Conservation (phyloP, 2,888 invertebrate genomes). For the Tinea trinotella region DNA sequence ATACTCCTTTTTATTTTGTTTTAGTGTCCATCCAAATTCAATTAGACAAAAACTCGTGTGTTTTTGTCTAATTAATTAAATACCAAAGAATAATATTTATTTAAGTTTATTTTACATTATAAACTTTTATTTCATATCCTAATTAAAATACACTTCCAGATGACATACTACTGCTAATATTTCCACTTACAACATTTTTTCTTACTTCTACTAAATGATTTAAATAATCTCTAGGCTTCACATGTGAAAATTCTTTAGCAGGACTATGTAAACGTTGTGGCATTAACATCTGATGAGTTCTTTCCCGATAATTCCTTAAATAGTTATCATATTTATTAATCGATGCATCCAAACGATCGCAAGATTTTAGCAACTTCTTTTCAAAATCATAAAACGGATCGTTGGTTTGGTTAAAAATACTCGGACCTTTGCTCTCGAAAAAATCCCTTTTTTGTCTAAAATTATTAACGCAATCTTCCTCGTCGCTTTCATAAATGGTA, state of each 20-base stretch:
- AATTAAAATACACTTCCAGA: constrained; percentile 16
- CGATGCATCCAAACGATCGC: constrained; percentile 41
- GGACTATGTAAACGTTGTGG: background rate
- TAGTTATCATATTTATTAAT: constrained; percentile 46
- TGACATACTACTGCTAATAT: constrained; percentile 28
- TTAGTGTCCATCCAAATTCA: too few relatives aligned
- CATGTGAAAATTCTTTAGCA: constrained; percentile 27
- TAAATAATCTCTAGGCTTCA: constrained; percentile 67
- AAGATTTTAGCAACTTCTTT: constrained; percentile 43
- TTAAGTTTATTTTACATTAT: too few relatives aligned
- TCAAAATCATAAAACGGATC: constrained; percentile 36
- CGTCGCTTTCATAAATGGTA: constrained; percentile 26
- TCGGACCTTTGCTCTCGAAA: constrained; percentile 30
- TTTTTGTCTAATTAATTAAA: too few relatives aligned
- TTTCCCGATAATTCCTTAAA: constrained; percentile 24
- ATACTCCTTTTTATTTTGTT: too few relatives aligned
- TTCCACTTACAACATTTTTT: constrained; percentile 65
- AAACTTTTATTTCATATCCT: too few relatives aligned
- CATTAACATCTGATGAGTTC: background rate
- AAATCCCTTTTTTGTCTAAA: constrained; percentile 28
- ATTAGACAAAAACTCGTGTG: too few relatives aligned
- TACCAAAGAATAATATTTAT: too few relatives aligned
- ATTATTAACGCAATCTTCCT: constrained; percentile 25
- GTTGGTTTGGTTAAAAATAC: constrained; percentile 21
- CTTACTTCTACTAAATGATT: constrained; percentile 71